These are phyloP conservation scores for Thunnus albacares DNA, from an alignment of 2,797 vertebrate species.

Conservation along the genomic window DNA sequence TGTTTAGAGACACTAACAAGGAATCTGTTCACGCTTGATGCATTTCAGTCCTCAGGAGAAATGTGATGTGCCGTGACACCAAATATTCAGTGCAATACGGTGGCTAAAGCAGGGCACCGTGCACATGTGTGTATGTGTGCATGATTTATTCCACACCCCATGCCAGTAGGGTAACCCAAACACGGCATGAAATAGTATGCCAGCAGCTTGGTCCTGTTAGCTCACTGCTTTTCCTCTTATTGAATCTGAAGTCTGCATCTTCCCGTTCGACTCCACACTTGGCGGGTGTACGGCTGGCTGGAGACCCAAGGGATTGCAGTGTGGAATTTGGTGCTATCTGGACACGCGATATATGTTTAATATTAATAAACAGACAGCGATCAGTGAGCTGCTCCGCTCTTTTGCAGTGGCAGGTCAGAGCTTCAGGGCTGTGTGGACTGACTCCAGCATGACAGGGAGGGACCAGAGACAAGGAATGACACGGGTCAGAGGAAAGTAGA, in stretches of 20 bases:
- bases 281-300: no score
- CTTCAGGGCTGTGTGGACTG: no score
- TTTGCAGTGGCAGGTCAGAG: no score
- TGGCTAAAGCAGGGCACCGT: constrained; percentile 38
- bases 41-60: constrained; percentile 58
- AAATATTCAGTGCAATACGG: constrained; percentile 68
- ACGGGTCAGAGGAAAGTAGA: no score
- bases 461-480: no score
- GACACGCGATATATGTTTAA: no score
- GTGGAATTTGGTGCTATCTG: no score
- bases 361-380: no score
- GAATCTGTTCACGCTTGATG: constrained; percentile 63
- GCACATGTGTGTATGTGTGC: constrained; percentile 29
- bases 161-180: constrained; percentile 50
- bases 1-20: constrained; percentile 61
- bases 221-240: constrained; percentile 33
- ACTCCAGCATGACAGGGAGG: no score
- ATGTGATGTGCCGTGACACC: constrained; percentile 58
- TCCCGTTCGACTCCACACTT: no score
- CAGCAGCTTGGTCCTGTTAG: constrained; percentile 38
- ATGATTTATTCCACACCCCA: constrained; percentile 51
- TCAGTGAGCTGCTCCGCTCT: no score
- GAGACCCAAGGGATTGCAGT: no score
- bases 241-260: constrained; percentile 53
- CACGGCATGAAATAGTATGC: constrained; percentile 55